Conservation (phyloP, 1,140 invertebrate genomes). For the Lordiphosa collinella region DNA sequence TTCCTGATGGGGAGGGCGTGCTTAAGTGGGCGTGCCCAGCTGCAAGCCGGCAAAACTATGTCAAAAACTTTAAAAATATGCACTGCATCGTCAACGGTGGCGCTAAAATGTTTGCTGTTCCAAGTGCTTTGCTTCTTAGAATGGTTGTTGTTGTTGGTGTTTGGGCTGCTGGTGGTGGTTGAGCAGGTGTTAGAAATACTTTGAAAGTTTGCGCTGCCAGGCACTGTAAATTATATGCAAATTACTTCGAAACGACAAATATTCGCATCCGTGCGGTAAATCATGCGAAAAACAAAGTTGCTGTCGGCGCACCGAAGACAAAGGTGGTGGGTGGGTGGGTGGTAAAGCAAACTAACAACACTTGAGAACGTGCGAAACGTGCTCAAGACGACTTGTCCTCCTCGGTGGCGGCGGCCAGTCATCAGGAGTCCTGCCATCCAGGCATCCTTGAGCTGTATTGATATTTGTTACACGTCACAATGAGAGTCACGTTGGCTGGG, state of each 20-base stretch:
- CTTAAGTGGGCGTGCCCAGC: slow-evolving; percentile 58
- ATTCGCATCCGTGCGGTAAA: slow-evolving; percentile 69
- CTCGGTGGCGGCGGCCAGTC: slow-evolving; percentile 14
- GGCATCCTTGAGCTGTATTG: slow-evolving; percentile 49
- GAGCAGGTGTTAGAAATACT: slow-evolving; percentile 66
- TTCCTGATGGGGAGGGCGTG: slow-evolving; percentile 40
- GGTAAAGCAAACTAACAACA: slow-evolving; percentile 50
- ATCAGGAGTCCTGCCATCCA: slow-evolving; percentile 8
- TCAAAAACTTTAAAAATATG: slow-evolving; percentile 78
- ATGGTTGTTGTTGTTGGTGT: slow-evolving; percentile 30
- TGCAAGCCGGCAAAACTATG: slow-evolving; percentile 53
- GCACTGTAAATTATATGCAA: slow-evolving; percentile 75
- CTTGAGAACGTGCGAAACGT: slow-evolving; percentile 69
- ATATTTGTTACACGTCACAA: slow-evolving; percentile 72
- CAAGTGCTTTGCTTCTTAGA: slow-evolving; percentile 22
- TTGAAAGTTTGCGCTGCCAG: slow-evolving; percentile 55
- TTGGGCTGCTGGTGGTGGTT: slow-evolving; percentile 18
- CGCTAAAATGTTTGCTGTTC: slow-evolving; percentile 57
- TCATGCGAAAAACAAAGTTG: slow-evolving; percentile 71
- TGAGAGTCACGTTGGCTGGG: slow-evolving; percentile 48
- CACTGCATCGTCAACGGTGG: slow-evolving; percentile 16
- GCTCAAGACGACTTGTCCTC: slow-evolving; percentile 56
- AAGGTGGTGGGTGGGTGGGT: background rate
- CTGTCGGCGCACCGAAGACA: slow-evolving; percentile 29
- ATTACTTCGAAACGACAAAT: slow-evolving; percentile 71